Conservation (phyloP, 2,113 vertebrate genomes). For the Neolamprologus kungweensis region DNA sequence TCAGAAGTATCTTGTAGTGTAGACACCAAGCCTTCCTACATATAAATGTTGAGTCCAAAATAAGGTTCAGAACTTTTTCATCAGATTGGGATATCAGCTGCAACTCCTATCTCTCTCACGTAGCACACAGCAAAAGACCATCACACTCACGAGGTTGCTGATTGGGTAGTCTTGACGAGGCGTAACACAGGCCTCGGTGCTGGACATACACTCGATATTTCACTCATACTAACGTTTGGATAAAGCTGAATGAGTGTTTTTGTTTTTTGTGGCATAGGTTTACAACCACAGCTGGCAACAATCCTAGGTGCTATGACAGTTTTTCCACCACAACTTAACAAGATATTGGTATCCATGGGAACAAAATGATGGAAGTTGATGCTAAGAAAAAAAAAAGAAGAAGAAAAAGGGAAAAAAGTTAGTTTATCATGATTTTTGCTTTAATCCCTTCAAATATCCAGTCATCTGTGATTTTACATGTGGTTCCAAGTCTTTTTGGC, state of each 20-base stretch:
- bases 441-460: neutral
- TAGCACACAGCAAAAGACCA: neutral
- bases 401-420: accelerated
- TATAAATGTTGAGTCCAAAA: neutral
- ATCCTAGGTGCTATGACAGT: neutral
- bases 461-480: neutral
- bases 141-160: neutral
- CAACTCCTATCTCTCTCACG: neutral
- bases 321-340: neutral
- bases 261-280: neutral
- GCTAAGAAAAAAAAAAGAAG: neutral
- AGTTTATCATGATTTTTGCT: neutral
- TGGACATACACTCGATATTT: neutral
- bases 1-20: neutral
- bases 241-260: neutral
- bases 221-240: neutral
- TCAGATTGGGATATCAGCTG: neutral
- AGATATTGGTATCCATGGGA: neutral
- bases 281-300: neutral
- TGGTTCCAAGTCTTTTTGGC: neutral
- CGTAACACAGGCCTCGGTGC: neutral
- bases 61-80: neutral
- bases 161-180: neutral
- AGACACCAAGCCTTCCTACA: neutral
- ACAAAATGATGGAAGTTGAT: neutral